Conservation (phyloP, 2,113 vertebrate species). For the Aplodontia rufa region DNA sequence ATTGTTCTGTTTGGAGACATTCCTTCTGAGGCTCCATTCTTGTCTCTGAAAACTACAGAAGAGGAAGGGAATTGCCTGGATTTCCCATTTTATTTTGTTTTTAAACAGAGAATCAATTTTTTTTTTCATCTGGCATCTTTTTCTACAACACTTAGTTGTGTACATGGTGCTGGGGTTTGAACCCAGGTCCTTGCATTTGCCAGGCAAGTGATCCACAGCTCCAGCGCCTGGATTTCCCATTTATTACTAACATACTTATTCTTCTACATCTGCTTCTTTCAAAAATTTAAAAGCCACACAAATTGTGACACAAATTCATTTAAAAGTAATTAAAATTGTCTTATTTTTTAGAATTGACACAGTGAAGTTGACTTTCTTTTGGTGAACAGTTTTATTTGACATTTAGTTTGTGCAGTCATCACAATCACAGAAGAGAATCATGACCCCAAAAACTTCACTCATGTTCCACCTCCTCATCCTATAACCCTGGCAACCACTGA, state of each 20-base stretch:
- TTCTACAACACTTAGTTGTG: too few relatives aligned
- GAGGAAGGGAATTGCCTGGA: background rate
- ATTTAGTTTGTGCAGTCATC: background rate
- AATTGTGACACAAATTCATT: background rate
- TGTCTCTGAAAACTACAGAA: conserved; percentile 40
- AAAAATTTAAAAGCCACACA: background rate
- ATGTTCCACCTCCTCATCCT: background rate
- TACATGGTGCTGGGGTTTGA: too few relatives aligned
- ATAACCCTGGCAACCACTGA: background rate
- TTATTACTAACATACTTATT: background rate
- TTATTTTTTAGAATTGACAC: too few relatives aligned
- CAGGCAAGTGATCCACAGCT: too few relatives aligned
- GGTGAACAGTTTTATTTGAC: background rate
- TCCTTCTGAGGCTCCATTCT: conserved; percentile 57
- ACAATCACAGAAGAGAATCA: background rate
- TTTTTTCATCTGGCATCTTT: too few relatives aligned
- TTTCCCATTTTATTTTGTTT: too few relatives aligned
- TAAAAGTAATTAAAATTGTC: background rate
- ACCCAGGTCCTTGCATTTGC: too few relatives aligned
- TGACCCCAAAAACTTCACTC: background rate
- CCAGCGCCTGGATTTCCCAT: background rate
- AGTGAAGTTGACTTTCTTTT: background rate
- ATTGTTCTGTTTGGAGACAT: conserved; percentile 62
- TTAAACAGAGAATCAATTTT: too few relatives aligned
- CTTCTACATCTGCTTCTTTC: background rate